phyloP scores from a whole-genome alignment of 1,140 invertebrate genomes.

The Yoshiicerus persimilis region DNA sequence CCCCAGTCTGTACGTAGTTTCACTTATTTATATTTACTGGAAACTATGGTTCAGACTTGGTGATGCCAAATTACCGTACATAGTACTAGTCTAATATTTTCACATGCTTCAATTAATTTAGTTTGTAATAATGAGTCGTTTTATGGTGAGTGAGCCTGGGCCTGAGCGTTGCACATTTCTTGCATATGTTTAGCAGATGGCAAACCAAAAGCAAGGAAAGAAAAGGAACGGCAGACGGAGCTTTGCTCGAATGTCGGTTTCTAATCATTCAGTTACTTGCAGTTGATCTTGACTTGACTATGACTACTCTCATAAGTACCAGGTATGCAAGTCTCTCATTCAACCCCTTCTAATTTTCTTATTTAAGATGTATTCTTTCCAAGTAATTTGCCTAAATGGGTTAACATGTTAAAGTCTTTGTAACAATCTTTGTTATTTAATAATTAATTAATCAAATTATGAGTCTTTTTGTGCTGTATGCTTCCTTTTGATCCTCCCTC shows the following conservation, averaged over 20 bases:
- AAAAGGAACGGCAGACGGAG: background rate
- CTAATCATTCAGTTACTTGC: background rate
- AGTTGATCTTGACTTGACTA: background rate
- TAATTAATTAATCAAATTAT: no score
- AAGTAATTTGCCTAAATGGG: no score
- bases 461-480: no score
- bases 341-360: background rate
- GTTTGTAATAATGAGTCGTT: background rate
- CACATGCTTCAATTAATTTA: background rate
- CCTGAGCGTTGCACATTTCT: background rate
- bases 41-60: constrained; percentile 27
- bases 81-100: background rate
- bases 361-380: background rate
- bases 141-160: background rate
- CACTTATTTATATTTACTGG: no score
- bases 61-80: constrained; percentile 10
- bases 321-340: background rate
- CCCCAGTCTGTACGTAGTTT: constrained; percentile 32
- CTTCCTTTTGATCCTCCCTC: no score
- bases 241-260: constrained; percentile 9
- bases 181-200: constrained; percentile 1
- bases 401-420: background rate
- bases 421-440: no score
- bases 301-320: background rate
- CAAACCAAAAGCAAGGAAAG: background rate